Base-by-base conservation (phyloP, 2,113 vertebrate species). In the Sprattus sprattus region DNA sequence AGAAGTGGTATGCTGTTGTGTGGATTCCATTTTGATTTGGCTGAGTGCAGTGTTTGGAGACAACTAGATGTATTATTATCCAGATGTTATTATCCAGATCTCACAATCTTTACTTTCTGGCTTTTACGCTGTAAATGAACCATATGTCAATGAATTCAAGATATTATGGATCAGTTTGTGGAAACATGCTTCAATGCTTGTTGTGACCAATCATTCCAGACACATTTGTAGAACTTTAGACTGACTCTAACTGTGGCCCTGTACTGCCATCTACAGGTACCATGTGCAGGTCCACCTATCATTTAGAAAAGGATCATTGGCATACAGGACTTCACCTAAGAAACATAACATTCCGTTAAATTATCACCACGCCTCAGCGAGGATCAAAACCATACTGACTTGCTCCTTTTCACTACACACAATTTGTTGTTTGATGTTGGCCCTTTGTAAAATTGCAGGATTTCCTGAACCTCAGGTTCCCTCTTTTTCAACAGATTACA, bases 191-290 rank as follows among this genome's bases (percentile, higher is more conserved):
- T 71, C 25, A 32, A 9, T 9, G 11, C 64, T 32, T 32, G 6
- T 3, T 13, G 22, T 64, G 25, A 32, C 13, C n/a, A 10, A 7
- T 28, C 25, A 71, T 32, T 71, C 8, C 32, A 28, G 64, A 64
- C 22, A n/a, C 22, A 32, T 4, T n/a, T 2, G 2, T 25, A 32
- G 8, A 25, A 25, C 3, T 25, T 1, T 28, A 8, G 11, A 71
- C 1, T 67, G 64, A 67, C 64, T 28, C 7, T 28, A 64, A 4
- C 64, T 32, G 25, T 71, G 25, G 64, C 50, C 45, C 78, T 92
- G 89, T 89, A 93, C 93, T 95, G 93, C 92, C 94, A 94, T 92
- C 95, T 93, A 90, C 64, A 93, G 95, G 85, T 54, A 32, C 81
- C 47, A 47, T 32, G 47, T 80, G 49, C 44, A 83, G 81, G 46